These are phyloP conservation scores for Indicator indicator DNA, from an alignment of 2,113 vertebrate genomes.

Conservation along the genomic window DNA sequence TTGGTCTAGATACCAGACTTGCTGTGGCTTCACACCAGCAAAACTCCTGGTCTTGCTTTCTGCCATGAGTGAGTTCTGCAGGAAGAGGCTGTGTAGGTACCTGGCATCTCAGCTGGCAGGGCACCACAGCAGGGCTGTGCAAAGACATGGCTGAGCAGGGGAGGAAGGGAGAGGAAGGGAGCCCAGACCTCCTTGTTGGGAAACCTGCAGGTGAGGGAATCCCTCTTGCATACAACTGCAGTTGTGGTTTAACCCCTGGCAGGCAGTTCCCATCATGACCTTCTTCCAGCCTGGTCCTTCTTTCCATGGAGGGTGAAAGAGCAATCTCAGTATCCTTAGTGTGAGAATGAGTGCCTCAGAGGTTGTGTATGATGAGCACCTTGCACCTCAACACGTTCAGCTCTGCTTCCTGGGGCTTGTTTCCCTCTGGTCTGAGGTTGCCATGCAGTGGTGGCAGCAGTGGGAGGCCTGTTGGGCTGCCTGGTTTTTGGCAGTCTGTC, in stretches of 20 bases:
- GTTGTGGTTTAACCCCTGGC: neutral
- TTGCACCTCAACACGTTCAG: neutral
- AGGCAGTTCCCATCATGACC: neutral
- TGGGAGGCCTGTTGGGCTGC: neutral
- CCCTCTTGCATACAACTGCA: neutral
- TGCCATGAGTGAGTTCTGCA: neutral
- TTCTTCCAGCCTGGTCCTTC: neutral
- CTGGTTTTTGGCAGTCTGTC: neutral
- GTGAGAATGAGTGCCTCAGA: neutral
- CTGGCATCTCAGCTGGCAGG: neutral
- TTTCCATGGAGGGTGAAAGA: neutral
- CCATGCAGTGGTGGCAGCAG: neutral
- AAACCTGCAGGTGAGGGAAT: neutral
- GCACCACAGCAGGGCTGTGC: neutral
- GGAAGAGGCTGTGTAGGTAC: neutral
- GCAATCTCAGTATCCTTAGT: neutral
- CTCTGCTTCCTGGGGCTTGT: neutral
- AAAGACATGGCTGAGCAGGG: neutral
- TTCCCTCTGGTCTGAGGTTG: neutral
- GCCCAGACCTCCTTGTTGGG: neutral
- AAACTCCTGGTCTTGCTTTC: neutral
- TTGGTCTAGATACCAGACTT: neutral
- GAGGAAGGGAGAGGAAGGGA: neutral
- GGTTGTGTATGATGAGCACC: neutral
- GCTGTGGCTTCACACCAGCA: neutral